Evolutionary conservation across 2,113 vertebrate species (phyloP).

Genomic region (Lonchura striata): DNA sequence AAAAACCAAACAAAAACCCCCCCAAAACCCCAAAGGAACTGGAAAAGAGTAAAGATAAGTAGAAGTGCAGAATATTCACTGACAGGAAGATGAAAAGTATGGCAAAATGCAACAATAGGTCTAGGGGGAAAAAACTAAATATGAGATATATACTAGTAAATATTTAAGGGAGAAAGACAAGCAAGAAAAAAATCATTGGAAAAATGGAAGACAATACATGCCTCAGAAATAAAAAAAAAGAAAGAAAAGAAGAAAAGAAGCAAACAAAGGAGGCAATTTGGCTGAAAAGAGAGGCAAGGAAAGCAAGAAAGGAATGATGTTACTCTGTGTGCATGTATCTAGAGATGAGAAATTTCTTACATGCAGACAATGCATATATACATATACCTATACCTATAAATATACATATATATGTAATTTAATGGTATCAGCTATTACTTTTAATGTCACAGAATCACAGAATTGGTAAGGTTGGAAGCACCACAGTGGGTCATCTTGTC

Average conservation of each 20-base stretch:
- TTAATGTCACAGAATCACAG: background rate
- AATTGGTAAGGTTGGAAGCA: background rate
- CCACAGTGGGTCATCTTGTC: background rate
- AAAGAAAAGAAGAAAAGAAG: background rate
- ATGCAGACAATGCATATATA: background rate
- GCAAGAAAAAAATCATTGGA: background rate
- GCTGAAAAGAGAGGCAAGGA: background rate
- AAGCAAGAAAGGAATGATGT: background rate
- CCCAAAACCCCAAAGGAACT: background rate
- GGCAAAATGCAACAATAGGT: background rate
- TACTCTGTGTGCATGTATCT: background rate
- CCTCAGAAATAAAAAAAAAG: background rate
- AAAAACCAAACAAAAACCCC: background rate
- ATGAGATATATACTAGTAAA: background rate
- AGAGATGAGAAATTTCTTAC: background rate
- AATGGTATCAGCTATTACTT: background rate
- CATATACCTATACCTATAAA: too few species aligned
- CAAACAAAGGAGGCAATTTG: background rate
- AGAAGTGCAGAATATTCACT: background rate
- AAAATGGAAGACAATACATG: background rate
- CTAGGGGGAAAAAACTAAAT: background rate
- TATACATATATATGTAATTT: background rate
- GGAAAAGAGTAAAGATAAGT: background rate
- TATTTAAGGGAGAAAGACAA: background rate
- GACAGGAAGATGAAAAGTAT: background rate